A percentile compares a stretch with the other conserved stretches of the same genome.
These are phyloP conservation scores for Xanthia togata DNA, from an alignment of 2,888 invertebrate species.

Conservation along the genomic window DNA sequence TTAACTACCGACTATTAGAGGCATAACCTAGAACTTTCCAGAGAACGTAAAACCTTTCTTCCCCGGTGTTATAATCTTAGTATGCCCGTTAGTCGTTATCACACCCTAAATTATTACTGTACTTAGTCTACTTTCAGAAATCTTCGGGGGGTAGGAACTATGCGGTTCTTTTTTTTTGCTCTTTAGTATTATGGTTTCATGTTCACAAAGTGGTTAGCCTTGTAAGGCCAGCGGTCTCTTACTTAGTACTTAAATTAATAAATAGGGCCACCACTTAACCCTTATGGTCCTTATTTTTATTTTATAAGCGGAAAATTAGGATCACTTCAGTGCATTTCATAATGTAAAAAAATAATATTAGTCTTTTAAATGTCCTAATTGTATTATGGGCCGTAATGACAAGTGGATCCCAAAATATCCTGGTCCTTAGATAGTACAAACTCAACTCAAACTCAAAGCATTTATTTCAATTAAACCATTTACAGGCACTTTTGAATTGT, in stretches of 20 bases:
- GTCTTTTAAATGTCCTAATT: too few species aligned
- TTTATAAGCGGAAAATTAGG: too few species aligned
- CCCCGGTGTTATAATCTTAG: neutral
- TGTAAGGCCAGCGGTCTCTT: neutral
- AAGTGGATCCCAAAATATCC: too few species aligned
- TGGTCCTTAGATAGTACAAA: too few species aligned
- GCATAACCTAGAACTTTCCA: constrained; percentile 6
- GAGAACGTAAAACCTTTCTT: constrained; percentile 17
- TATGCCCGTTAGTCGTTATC: constrained; percentile 8
- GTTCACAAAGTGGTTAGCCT: constrained; percentile 6
- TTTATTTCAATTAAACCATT: too few species aligned
- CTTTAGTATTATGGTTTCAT: neutral
- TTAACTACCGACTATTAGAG: constrained; percentile 22
- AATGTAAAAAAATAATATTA: too few species aligned
- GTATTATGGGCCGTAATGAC: too few species aligned
- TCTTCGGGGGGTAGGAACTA: neutral
- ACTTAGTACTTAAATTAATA: neutral
- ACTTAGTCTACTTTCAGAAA: constrained; percentile 1
- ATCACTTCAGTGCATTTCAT: too few species aligned
- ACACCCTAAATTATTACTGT: constrained; percentile 20
- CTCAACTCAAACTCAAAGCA: too few species aligned
- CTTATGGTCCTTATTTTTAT: neutral
- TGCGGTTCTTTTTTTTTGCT: neutral
- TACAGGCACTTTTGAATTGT: too few species aligned
- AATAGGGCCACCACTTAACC: neutral